A percentile compares a stretch with the other conserved stretches of the same genome.
phyloP scores from a whole-genome alignment of 2,888 invertebrate genomes.

The Ennomos quercinarius region DNA sequence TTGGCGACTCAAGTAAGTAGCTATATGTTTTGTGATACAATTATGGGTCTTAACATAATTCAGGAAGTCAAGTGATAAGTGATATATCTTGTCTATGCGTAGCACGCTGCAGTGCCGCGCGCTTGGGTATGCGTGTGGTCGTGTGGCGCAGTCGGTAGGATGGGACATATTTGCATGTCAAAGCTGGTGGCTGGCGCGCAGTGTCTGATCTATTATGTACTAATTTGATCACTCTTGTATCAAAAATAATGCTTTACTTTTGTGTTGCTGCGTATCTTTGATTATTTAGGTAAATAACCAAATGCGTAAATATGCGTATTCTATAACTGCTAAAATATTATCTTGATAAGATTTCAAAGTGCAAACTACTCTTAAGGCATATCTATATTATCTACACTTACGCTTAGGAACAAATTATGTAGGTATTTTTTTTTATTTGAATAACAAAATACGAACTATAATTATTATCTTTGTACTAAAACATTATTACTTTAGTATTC shows the following conservation, averaged over 20 bases:
- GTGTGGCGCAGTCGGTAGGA: background rate
- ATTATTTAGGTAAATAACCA: too few species aligned
- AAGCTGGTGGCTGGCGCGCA: conserved; percentile 13
- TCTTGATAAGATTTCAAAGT: too few species aligned
- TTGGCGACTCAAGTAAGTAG: conserved; percentile 6
- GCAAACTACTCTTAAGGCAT: too few species aligned
- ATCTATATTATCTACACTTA: too few species aligned
- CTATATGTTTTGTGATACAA: conserved; percentile 20
- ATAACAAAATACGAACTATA: background rate
- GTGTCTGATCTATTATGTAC: conserved; percentile 24
- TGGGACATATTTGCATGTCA: conserved; percentile 34
- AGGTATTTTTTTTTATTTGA: too few species aligned
- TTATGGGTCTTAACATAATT: conserved; percentile 17
- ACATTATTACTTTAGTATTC: too few species aligned
- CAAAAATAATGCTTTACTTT: conserved; percentile 8
- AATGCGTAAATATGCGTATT: too few species aligned
- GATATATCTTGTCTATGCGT: background rate
- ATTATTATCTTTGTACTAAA: background rate
- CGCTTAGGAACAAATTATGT: too few species aligned
- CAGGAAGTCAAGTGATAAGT: conserved; percentile 14
- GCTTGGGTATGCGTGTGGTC: too few species aligned
- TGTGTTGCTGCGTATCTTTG: too few species aligned
- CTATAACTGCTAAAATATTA: too few species aligned
- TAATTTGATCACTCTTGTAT: conserved; percentile 23
- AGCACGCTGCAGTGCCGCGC: too few species aligned